Evolutionary conservation across 2,113 vertebrate species (phyloP).

Genomic region (Nesospiza acunhae): DNA sequence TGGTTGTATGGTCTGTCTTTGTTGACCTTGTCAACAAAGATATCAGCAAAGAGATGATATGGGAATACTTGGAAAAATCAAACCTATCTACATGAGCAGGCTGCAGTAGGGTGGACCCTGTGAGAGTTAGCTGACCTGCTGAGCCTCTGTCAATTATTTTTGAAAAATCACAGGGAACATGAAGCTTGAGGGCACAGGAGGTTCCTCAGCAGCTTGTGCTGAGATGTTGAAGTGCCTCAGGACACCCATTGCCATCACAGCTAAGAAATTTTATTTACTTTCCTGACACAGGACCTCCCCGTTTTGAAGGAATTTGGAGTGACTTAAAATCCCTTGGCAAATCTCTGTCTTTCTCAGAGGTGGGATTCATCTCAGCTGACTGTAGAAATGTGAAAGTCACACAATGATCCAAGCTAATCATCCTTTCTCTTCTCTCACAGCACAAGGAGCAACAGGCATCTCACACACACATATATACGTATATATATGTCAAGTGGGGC

Average conservation of each 20-base stretch:
- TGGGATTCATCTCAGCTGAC: background rate
- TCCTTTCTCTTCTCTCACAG: background rate
- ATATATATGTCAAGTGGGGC: background rate
- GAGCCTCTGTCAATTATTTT: slow-evolving; percentile 48
- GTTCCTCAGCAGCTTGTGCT: slow-evolving; percentile 13
- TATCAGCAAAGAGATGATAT: slow-evolving; percentile 14
- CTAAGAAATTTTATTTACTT: slow-evolving; percentile 21
- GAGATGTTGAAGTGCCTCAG: background rate
- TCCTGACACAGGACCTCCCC: background rate
- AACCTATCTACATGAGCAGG: background rate
- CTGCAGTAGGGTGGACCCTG: background rate
- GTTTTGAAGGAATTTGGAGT: background rate
- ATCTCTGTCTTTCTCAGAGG: background rate
- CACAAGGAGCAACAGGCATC: background rate
- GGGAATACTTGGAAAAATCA: slow-evolving; percentile 47
- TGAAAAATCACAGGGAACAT: background rate
- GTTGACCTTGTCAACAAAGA: slow-evolving; percentile 42
- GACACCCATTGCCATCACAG: background rate
- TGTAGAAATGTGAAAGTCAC: background rate
- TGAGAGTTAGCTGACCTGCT: slow-evolving; percentile 25
- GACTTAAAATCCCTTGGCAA: slow-evolving; percentile 35
- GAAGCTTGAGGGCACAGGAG: background rate
- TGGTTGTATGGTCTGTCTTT: background rate
- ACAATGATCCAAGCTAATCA: background rate
- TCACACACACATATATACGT: background rate